These are phyloP conservation scores for Cranoglanis bouderius DNA, from an alignment of 2,113 vertebrate genomes.

Conservation along the genomic window DNA sequence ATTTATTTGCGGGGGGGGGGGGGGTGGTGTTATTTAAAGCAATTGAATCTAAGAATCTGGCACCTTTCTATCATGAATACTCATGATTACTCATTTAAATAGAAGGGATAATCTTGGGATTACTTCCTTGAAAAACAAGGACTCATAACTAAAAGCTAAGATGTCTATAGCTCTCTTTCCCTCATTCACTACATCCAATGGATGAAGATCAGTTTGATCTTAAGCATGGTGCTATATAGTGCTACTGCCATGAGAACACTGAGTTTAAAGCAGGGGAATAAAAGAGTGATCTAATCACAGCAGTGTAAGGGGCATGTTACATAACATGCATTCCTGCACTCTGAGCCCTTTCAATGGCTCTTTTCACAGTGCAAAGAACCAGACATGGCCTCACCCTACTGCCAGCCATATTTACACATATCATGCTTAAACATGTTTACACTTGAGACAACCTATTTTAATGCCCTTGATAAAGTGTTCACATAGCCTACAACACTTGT, in stretches of 20 bases:
- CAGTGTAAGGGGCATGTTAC: constrained; percentile 66
- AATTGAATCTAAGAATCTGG: not conserved
- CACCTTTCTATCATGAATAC: not conserved
- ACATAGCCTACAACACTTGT: constrained; percentile 42
- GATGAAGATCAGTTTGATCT: constrained; percentile 2
- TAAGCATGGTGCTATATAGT: not conserved
- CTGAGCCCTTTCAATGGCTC: constrained; percentile 57
- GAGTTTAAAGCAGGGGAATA: constrained; percentile 57
- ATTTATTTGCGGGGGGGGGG: too few relatives aligned
- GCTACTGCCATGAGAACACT: constrained; percentile 37
- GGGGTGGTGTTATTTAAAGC: not conserved
- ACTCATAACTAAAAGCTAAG: not conserved
- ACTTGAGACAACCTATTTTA: constrained; percentile 63
- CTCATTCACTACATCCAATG: not conserved
- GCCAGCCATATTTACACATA: constrained; percentile 68
- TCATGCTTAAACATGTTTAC: constrained; percentile 66
- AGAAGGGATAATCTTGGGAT: not conserved
- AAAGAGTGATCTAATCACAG: constrained; percentile 60
- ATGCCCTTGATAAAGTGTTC: constrained; percentile 58
- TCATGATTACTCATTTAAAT: not conserved
- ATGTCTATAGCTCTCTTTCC: not conserved
- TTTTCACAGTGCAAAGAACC: constrained; percentile 61
- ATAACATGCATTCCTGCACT: constrained; percentile 67
- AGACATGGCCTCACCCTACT: constrained; percentile 51
- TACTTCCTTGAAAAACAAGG: not conserved